These are phyloP conservation scores for Linnaemya vulpina DNA, from an alignment of 2,888 invertebrate species.

Conservation along the genomic window DNA sequence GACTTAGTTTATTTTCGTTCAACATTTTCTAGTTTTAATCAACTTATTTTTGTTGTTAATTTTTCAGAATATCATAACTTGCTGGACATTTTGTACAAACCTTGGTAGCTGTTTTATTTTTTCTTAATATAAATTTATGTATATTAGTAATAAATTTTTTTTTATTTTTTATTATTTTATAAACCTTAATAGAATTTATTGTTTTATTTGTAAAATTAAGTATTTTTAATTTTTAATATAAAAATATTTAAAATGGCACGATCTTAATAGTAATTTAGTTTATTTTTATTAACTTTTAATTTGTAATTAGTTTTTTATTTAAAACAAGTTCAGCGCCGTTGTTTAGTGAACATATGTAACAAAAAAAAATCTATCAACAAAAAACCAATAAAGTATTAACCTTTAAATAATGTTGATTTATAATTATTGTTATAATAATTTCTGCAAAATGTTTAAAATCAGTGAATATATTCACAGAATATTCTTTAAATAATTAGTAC, in stretches of 20 bases:
- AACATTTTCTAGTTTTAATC: constrained; percentile 45
- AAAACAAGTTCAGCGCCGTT: constrained; percentile 40
- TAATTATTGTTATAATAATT: background rate
- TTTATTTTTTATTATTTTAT: constrained; percentile 33
- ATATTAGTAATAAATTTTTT: constrained; percentile 44
- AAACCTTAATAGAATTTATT: constrained; percentile 42
- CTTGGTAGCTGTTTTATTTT: constrained; percentile 68
- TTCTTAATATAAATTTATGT: constrained; percentile 45
- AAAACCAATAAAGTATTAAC: constrained; percentile 26
- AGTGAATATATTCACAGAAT: no score
- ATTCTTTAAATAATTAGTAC: no score
- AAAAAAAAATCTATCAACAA: constrained; percentile 6
- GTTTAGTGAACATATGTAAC: background rate
- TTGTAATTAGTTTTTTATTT: constrained; percentile 39
- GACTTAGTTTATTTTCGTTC: constrained; percentile 54
- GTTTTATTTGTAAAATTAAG: constrained; percentile 45
- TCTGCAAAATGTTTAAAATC: no score
- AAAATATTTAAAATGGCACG: constrained; percentile 55
- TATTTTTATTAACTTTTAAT: constrained; percentile 47
- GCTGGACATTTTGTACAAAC: constrained; percentile 69
- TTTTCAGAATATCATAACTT: constrained; percentile 78
- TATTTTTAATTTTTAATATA: constrained; percentile 40
- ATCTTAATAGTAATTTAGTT: constrained; percentile 9
- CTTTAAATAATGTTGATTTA: background rate
- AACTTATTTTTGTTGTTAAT: constrained; percentile 53